phyloP scores from a whole-genome alignment of 2,113 vertebrate species.

The Eira barbara region DNA sequence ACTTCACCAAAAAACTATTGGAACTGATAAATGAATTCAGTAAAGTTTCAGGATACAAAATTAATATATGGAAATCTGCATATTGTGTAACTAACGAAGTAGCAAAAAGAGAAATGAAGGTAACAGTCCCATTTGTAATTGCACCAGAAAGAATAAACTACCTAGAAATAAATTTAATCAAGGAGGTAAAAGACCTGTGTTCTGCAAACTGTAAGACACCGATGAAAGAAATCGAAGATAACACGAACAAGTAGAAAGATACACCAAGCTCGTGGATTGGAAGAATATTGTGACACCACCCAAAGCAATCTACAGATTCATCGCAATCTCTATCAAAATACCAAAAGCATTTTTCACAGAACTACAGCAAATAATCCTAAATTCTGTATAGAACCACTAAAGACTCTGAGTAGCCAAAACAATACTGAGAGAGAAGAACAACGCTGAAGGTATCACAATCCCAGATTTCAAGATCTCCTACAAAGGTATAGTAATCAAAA shows the following conservation, averaged over 20 bases:
- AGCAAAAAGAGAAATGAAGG: neutral
- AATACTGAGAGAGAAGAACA: neutral
- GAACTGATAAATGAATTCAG: neutral
- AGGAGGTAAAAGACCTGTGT: neutral
- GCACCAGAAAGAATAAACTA: neutral
- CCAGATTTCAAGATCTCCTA: neutral
- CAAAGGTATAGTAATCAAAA: neutral
- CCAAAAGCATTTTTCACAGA: neutral
- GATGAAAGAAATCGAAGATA: neutral
- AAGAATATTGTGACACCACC: neutral
- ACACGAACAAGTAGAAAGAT: neutral
- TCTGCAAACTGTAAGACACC: neutral
- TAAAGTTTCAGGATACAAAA: neutral
- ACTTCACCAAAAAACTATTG: neutral
- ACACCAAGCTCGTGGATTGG: neutral
- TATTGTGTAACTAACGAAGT: neutral
- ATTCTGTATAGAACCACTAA: neutral
- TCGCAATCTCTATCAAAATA: neutral
- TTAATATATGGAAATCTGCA: neutral
- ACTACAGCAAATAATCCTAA: neutral
- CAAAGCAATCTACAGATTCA: neutral
- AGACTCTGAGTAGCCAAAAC: neutral
- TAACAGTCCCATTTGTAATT: neutral
- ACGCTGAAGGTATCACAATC: neutral
- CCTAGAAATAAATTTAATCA: neutral